Base-by-base conservation (phyloP, 1,140 invertebrate species). In the Teleogryllus occipitalis region DNA sequence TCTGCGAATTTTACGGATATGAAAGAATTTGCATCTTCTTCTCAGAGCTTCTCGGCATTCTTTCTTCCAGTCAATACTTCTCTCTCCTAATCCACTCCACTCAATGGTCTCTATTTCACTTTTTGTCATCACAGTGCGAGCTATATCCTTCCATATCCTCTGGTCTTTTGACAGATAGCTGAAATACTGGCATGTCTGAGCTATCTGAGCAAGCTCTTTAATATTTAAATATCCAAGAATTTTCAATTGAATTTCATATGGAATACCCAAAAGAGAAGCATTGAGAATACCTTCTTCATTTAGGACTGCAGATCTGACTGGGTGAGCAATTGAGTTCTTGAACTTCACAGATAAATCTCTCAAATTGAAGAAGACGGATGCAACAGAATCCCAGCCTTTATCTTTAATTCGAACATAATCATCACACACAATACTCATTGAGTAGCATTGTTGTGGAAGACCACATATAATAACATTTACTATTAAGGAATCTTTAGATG, bases 271-370 rank as follows among this genome's bases (percentile, higher is more conserved):
- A n/a, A 77, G 76, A 49, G 46, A 48, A 8, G 76, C 46, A 49
- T 77, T 77, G n/a, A 77, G 18, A 21, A 77, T 49, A 21, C 76
- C 76, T 77, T 77, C 76, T 18, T 77, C 21, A 8, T 47, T 77
- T 47, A 77, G 21, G 21, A 77, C 21, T 18, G 47, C 76, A 8
- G 46, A 48, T 47, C 76, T 18, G 21, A 47, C 76, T n/a, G 76
- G 76, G 21, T 47, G 47, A 21, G 76, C 21, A n/a, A 77, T 2
- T 7, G 7, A 21, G 47, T 77, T 77, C 14, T 77, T 77, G 47
- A 77, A 77, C n/a, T 21, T 47, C 7, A 48, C 6, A 21, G 76
- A 77, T 0, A 77, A 48, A 49, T 49, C 46, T 22, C 12, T 77
- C 46, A 77, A 8, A 49, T 49, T 21, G 7, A 21, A 15, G 47